These are phyloP conservation scores for Staurois parvus DNA, from an alignment of 2,797 vertebrate species.

Conservation along the genomic window DNA sequence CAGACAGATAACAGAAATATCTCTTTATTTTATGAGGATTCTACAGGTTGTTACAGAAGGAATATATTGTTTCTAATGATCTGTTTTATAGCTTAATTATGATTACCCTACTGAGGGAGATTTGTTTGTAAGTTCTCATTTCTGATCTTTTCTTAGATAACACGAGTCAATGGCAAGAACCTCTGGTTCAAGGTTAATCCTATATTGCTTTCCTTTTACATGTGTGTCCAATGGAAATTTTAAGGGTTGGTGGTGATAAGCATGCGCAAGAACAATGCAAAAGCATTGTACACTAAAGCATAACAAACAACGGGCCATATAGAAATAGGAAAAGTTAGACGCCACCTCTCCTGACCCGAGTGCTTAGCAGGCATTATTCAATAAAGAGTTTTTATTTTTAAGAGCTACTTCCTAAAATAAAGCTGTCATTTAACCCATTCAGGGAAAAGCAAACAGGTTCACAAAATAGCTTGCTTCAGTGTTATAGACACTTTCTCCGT, in stretches of 20 bases:
- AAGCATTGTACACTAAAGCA: no score
- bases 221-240: neutral
- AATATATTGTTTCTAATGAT: slow-evolving; percentile 8
- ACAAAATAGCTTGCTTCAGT: no score
- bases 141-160: slow-evolving; percentile 48
- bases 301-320: no score
- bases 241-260: neutral
- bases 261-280: no score
- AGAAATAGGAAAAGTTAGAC: no score
- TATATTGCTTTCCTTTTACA: neutral
- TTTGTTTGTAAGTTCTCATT: slow-evolving; percentile 42
- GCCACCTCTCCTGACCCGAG: no score
- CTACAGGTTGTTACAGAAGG: neutral
- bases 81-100: slow-evolving; percentile 52
- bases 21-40: slow-evolving; percentile 34
- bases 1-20: slow-evolving; percentile 43
- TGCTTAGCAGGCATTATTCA: no score
- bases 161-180: slow-evolving; percentile 35
- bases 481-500: no score
- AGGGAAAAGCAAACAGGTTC: no score
- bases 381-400: no score
- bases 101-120: slow-evolving; percentile 38
- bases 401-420: no score
- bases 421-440: no score
- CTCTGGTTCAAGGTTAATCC: slow-evolving; percentile 31